Evolutionary conservation across 2,113 vertebrate species (phyloP), one percentile per base, ranked within the genome.

Genomic region (Tympanuchus pallidicinctus): DNA sequence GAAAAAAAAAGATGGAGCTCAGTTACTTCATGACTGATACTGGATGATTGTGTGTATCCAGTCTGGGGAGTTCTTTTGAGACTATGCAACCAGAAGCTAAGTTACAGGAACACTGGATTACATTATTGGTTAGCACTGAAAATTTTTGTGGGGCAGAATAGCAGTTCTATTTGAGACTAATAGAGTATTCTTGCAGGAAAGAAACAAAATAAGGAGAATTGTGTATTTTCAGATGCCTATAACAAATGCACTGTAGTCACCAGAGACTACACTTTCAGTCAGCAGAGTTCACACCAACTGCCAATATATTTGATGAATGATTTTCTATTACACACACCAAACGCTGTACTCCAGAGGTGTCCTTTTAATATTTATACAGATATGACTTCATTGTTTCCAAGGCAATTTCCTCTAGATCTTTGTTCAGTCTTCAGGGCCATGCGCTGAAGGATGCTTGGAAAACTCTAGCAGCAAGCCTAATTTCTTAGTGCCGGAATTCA

Each of bases 301-400:
- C 75, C 81, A 89, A 0, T 82, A 45, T 16, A 4, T 76, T 45
- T 89, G 66, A 69, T 63, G 83, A 82, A 79, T 89, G n/a, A 56
- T 85, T 87, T 89, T 81, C 54, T 65, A 3, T 90, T 79, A 63
- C 21, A 13, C 3, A 72, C n/a, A 79, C 28, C 14, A 25, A 90
- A 90, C 48, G 57, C 92, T 89, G 54, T 91, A 89, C 92, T 85
- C 30, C 48, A 82, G 78, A 73, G 18, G 6, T 93, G 54, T 79
- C 45, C 30, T 93, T 92, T 92, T 82, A 82, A 65, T 86, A 84
- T 81, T 82, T 86, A 72, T 79, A 50, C 20, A 85, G 65, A 87
- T 70, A 86, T 65, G 11, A 78, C 32, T 86, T 82, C 32, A 70
- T 83, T 76, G 66, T 89, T 96, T 92, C 86, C 88, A 54, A 89